Evolutionary conservation across 2,888 invertebrate species (phyloP), one percentile per base, ranked within the genome.

Genomic region (Drosophila anomelani): DNA sequence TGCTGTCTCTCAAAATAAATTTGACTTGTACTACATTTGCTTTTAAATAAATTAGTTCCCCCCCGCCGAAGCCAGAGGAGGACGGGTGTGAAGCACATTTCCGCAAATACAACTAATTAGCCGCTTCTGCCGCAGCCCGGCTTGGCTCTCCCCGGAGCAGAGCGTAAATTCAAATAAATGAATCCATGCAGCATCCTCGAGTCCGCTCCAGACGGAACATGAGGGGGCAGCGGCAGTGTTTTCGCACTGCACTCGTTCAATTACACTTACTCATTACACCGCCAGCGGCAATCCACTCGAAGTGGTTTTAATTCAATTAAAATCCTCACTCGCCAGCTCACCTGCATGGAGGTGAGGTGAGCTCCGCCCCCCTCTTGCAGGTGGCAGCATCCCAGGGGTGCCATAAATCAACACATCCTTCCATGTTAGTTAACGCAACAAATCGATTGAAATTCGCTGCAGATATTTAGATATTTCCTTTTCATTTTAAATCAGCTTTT

Each of bases 41-140:
- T 75, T 68, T 77, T 75, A 73, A 79, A 77, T 62, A 82, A 82
- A 82, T 77, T 69, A 69, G 47, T 67, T 54, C 49, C 36, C 67
- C 49, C 36, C 67, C 1, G 49, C 51, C 44, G 53, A 43, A 36
- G 20, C 34, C 20, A 43, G 20, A 36, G 49, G 49, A 34, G 34
- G 54, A 26, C 26, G 26, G 34, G 51, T 23, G 49, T 20, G 53
- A 44, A 26, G 57, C 9, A 15, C 29, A 57, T 26, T 43, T 61
- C 29, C 29, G 4, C 29, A 29, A 43, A 43, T 7, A 17, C 34
- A 64, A 20, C 26, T 44, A 44, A 64, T 51, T 64, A 41, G 41
- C 38, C 20, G 26, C 32, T 15, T 12, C 20, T 44, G 32, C 23
- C 5, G 44, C 34, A 57, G 32, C 23, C 34, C 34, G 13, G 49